These are phyloP conservation scores for Paguma larvata DNA, from an alignment of 2,797 vertebrate species.

Conservation along the genomic window DNA sequence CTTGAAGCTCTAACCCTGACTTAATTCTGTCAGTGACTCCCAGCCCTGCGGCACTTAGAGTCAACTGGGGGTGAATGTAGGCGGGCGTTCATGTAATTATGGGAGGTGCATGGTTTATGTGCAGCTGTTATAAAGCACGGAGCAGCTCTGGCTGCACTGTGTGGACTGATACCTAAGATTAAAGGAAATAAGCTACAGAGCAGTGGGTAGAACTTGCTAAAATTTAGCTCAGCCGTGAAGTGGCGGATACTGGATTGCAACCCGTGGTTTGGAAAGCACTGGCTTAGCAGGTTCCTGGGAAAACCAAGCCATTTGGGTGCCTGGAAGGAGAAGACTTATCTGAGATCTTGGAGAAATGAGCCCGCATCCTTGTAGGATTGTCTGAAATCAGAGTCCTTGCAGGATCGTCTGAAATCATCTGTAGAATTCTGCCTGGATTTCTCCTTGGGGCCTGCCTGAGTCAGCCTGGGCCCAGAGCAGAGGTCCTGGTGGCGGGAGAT, in stretches of 20 bases:
- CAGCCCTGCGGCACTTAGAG: neutral
- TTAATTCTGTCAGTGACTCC: neutral
- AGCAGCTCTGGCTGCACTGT: neutral
- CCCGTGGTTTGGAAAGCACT: neutral
- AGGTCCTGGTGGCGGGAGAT: neutral
- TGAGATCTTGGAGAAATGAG: neutral
- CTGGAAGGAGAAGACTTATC: neutral
- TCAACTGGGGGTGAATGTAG: neutral
- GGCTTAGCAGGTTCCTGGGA: neutral
- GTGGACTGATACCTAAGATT: neutral
- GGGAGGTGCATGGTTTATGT: neutral
- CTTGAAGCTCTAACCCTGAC: neutral
- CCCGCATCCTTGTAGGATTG: neutral
- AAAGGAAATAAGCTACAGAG: neutral
- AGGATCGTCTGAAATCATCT: neutral
- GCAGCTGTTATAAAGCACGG: neutral
- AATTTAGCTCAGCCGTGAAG: neutral
- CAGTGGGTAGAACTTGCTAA: neutral
- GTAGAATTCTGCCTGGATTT: neutral
- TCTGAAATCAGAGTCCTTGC: neutral
- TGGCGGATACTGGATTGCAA: neutral
- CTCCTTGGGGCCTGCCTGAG: neutral
- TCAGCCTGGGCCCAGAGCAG: neutral
- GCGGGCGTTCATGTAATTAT: neutral
- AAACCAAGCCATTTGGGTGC: neutral